Evolutionary conservation across 2,797 vertebrate species (phyloP).

Genomic region (Cirrhinus mrigala): DNA sequence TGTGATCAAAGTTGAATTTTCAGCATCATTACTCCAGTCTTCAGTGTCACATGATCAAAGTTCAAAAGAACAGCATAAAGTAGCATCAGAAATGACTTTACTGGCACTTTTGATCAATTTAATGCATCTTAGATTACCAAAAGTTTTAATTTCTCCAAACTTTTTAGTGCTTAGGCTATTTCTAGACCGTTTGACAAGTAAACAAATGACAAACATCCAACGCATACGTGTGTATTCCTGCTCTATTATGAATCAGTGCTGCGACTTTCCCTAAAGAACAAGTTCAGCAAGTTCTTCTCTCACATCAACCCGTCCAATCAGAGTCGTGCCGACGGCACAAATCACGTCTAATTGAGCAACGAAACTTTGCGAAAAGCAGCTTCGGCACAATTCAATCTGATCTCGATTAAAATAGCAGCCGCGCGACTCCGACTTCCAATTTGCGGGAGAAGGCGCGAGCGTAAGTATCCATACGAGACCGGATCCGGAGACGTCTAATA

Average conservation of each 20-base stretch:
- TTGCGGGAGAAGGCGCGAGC: slow-evolving; percentile 68
- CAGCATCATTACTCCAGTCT: background rate
- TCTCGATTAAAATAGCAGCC: slow-evolving; percentile 26
- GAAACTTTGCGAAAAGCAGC: slow-evolving; percentile 20
- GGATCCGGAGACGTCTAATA: slow-evolving; percentile 70
- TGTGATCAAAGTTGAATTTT: background rate
- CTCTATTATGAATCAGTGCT: background rate
- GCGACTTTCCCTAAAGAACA: background rate
- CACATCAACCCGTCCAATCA: background rate
- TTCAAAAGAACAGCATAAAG: background rate
- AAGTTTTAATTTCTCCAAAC: background rate
- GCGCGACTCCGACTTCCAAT: slow-evolving; percentile 80
- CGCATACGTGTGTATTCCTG: background rate
- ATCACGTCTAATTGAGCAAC: background rate
- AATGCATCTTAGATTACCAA: background rate
- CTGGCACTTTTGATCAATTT: background rate
- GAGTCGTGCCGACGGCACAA: background rate
- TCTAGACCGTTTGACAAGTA: background rate
- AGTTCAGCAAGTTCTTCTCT: background rate
- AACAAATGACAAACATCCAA: background rate
- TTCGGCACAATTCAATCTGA: slow-evolving; percentile 77
- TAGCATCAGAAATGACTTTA: background rate
- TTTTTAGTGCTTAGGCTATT: background rate
- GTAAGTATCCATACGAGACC: slow-evolving; percentile 76
- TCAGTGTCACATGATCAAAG: background rate